Evolutionary conservation across 2,113 vertebrate species (phyloP).

Genomic region (Perca fluviatilis): DNA sequence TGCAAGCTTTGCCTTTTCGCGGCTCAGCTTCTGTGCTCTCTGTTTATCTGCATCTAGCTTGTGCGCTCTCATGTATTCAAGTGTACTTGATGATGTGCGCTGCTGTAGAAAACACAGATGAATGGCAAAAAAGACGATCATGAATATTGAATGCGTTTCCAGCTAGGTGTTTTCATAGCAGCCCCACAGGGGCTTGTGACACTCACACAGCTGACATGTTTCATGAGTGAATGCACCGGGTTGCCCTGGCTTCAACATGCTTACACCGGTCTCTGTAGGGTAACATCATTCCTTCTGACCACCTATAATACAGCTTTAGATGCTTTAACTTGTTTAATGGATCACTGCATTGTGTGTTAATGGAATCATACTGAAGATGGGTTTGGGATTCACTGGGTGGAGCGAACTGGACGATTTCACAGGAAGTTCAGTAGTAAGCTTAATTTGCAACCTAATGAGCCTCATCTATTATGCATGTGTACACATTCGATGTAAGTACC

Average conservation of each 20-base stretch:
- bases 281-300: not conserved
- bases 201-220: not conserved
- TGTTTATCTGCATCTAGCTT: conserved; percentile 63
- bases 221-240: not conserved
- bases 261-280: not conserved
- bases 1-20: conserved; percentile 46
- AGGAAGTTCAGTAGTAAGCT: conserved; percentile 14
- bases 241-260: not conserved
- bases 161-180: not conserved
- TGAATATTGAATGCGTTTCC: not conserved
- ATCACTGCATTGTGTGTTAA: conserved; percentile 12
- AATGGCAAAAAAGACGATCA: conserved; percentile 18
- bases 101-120: conserved; percentile 48
- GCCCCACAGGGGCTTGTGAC: not conserved
- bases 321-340: not conserved
- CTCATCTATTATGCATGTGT: conserved; percentile 39
- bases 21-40: conserved; percentile 41
- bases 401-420: conserved; percentile 18
- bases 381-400: conserved; percentile 3
- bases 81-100: conserved; percentile 20
- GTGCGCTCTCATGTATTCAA: conserved; percentile 40
- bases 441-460: conserved; percentile 39
- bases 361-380: conserved; percentile 3
- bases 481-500: conserved; percentile 21
- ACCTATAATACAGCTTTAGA: not conserved